These are phyloP conservation scores for Drosophila histrio DNA, from an alignment of 2,888 invertebrate species.

Conservation along the genomic window DNA sequence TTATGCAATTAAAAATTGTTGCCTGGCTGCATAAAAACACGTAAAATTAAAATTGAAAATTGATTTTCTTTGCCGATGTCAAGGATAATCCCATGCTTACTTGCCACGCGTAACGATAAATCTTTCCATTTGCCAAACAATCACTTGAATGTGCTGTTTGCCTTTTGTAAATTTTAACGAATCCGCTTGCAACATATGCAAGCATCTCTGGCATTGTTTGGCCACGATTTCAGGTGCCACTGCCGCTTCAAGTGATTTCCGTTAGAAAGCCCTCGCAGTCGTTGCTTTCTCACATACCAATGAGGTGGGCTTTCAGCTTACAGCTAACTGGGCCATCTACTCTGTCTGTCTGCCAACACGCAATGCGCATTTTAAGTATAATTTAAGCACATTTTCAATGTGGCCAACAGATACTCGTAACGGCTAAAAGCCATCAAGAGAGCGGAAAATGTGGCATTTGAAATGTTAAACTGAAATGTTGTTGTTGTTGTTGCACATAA, in stretches of 20 bases:
- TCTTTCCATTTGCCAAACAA: constrained; percentile 51
- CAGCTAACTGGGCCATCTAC: constrained; percentile 31
- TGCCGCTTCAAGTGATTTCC: constrained; percentile 64
- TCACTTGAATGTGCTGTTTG: constrained; percentile 12
- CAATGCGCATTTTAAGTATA: constrained; percentile 65
- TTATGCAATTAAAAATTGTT: constrained; percentile 58
- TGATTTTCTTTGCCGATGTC: constrained; percentile 20
- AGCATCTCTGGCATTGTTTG: constrained; percentile 46
- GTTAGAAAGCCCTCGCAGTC: constrained; percentile 38
- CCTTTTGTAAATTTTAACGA: constrained; percentile 28
- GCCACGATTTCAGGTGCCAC: constrained; percentile 47
- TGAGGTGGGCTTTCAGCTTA: constrained; percentile 36
- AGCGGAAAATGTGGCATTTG: constrained; percentile 23
- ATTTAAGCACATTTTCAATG: constrained; percentile 45
- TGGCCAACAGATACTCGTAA: constrained; percentile 7
- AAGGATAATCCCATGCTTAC: background rate
- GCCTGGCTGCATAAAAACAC: constrained; percentile 5
- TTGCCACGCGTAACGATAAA: constrained; percentile 14
- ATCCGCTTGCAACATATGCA: constrained; percentile 44
- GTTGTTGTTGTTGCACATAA: too few species aligned
- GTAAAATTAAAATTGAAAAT: constrained; percentile 13
- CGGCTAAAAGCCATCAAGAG: constrained; percentile 7
- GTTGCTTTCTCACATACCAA: constrained; percentile 60
- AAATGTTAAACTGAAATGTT: constrained; percentile 22
- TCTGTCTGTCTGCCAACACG: constrained; percentile 39